These are phyloP conservation scores for Mythimna albipuncta DNA, from an alignment of 2,888 invertebrate species.

Conservation along the genomic window DNA sequence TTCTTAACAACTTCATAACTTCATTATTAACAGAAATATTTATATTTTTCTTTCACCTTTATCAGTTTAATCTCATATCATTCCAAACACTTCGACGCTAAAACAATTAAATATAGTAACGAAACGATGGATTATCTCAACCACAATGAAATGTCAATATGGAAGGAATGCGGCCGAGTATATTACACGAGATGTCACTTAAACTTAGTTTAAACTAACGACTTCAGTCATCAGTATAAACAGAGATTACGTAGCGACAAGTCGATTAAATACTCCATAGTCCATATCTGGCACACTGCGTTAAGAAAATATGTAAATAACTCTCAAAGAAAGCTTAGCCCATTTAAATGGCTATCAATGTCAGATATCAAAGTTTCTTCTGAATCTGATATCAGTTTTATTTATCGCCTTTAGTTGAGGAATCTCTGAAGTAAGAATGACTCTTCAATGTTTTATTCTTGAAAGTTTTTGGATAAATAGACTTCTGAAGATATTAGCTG, in stretches of 20 bases:
- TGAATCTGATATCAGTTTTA: conserved; percentile 43
- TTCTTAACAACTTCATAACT: too few species aligned
- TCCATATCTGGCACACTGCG: conserved; percentile 46
- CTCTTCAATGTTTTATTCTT: conserved; percentile 42
- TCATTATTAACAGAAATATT: neutral
- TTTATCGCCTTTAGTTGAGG: conserved; percentile 45
- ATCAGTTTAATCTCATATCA: neutral
- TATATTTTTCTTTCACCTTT: neutral
- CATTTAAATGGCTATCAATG: conserved; percentile 55
- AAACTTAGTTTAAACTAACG: conserved; percentile 51
- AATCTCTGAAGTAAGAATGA: conserved; percentile 51
- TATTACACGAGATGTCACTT: conserved; percentile 27
- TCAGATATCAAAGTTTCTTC: conserved; percentile 50
- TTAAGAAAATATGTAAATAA: conserved; percentile 61
- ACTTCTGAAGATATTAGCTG: conserved; percentile 24
- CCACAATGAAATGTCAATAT: conserved; percentile 33
- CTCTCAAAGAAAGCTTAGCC: conserved; percentile 54
- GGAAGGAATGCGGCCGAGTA: conserved; percentile 47
- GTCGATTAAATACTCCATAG: conserved; percentile 58
- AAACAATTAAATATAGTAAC: conserved; percentile 17
- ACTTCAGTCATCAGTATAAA: conserved; percentile 55
- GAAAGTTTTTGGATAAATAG: conserved; percentile 28
- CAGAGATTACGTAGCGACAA: conserved; percentile 57
- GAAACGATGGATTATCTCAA: conserved; percentile 21
- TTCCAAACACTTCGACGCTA: conserved; percentile 1